These are phyloP conservation scores for Drosophila pseudotakahashii DNA, from an alignment of 2,888 invertebrate genomes.

Conservation along the genomic window DNA sequence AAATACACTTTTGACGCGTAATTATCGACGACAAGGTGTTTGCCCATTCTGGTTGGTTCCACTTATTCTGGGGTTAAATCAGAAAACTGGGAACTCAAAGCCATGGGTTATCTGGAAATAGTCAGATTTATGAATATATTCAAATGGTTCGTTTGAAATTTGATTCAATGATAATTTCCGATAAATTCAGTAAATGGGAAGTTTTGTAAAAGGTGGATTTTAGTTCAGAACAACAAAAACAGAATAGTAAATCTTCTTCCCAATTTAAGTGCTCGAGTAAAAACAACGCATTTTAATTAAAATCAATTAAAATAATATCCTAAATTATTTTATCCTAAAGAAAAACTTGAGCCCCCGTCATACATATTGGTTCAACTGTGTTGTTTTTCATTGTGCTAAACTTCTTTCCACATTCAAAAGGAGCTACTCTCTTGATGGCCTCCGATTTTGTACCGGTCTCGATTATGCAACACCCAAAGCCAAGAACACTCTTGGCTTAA, in stretches of 20 bases:
- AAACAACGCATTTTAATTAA: too few species aligned
- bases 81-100: conserved; percentile 8
- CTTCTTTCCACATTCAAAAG: background rate
- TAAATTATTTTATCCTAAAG: too few species aligned
- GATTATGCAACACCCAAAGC: conserved; percentile 46
- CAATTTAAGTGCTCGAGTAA: too few species aligned
- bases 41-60: conserved; percentile 12
- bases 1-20: conserved; percentile 11
- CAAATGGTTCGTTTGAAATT: conserved; percentile 15
- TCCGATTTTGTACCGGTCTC: background rate
- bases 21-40: conserved; percentile 23
- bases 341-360: too few species aligned
- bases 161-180: background rate
- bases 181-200: conserved; percentile 1
- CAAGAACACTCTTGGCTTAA: conserved; percentile 41
- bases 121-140: background rate
- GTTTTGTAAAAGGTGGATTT: conserved; percentile 6
- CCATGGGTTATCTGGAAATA: conserved; percentile 26
- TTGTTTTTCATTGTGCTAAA: background rate
- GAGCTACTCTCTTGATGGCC: conserved; percentile 8
- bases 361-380: too few species aligned
- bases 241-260: background rate
- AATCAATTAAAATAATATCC: too few species aligned
- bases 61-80: background rate
- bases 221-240: background rate